Evolutionary conservation across 2,888 invertebrate genomes (phyloP), one percentile per base, ranked within the genome.

Genomic region (Lydus trimaculatus): DNA sequence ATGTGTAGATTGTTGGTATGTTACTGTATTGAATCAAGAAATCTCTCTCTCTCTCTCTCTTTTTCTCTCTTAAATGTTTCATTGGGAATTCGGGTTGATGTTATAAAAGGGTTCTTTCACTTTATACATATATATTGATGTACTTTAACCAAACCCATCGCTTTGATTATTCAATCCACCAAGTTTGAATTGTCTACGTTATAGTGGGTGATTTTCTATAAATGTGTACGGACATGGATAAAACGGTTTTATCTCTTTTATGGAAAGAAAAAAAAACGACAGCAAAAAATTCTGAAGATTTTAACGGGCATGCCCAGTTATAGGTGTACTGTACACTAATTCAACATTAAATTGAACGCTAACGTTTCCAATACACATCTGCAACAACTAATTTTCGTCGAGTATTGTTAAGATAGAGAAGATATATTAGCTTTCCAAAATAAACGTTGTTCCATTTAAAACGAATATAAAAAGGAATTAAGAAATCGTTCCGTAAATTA

Each of bases 41-140:
- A 43, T 5, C n/a, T 43, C 43, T 17, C 5, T 7, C 43, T 7
- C 43, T n/a, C 17, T n/a, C 33, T 33, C 33, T 33, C 33, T 7
- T 1, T 33, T 11, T 33, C 9, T 7, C n/a, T 15, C 39, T 39
- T 39, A 39, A 39, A 43, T 43, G 43, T 43, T 43, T 43, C 43
- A 43, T 43, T 43, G 43, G 43, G 8, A 43, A 43, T 43, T 43
- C 43, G 43, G n/a, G 17, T 43, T n/a, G 43, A 43, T 43, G 43
- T 43, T 43, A 43, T 43, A 43, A 43, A 43, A 43, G 43, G 43
- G 4, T 17, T 17, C 43, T 43, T 3, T 43, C 43, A 17, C 43
- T 43, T 43, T 43, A 43, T 43, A 43, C 43, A 43, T 43, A 43
- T 43, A 43, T 17, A 43, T 43, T 43, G 43, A n/a, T 43, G 43